phyloP scores from a whole-genome alignment of 1,140 invertebrate species.

The Littorina saxatilis region DNA sequence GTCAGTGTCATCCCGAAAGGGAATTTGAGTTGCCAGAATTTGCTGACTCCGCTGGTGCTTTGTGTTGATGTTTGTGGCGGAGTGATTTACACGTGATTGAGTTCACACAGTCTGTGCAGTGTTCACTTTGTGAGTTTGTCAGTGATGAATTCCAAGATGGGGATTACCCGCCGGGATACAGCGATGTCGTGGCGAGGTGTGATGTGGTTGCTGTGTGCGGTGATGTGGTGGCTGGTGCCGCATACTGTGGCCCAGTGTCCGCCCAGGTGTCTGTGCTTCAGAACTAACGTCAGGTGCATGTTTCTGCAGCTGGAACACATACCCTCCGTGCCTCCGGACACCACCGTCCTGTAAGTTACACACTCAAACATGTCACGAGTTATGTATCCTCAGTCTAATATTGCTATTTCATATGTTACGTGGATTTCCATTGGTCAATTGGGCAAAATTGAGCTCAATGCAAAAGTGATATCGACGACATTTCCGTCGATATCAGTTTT shows the following conservation, averaged over 20 bases:
- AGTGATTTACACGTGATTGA: too few relatives aligned
- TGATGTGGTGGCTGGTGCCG: constrained; percentile 5
- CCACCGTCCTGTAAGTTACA: constrained; percentile 87
- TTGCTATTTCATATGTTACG: too few relatives aligned
- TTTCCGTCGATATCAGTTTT: too few relatives aligned
- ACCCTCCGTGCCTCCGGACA: constrained; percentile 82
- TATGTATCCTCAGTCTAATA: too few relatives aligned
- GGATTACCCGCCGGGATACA: neutral
- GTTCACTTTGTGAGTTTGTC: neutral
- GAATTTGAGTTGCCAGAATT: too few relatives aligned
- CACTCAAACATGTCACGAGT: too few relatives aligned
- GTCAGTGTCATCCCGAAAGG: neutral
- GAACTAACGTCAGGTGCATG: constrained; percentile 86
- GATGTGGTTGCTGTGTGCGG: constrained; percentile 20
- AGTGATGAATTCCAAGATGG: neutral
- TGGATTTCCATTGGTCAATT: too few relatives aligned
- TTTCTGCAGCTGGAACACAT: constrained; percentile 82
- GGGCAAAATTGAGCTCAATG: too few relatives aligned
- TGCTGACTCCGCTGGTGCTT: too few relatives aligned
- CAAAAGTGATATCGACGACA: too few relatives aligned
- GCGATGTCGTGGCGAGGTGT: neutral
- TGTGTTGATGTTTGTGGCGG: too few relatives aligned
- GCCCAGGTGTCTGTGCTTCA: constrained; percentile 83
- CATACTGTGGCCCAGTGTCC: constrained; percentile 78
- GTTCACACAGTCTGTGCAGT: neutral